Base-by-base conservation (phyloP, 2,888 invertebrate genomes). In the Pseudoips prasinana region DNA sequence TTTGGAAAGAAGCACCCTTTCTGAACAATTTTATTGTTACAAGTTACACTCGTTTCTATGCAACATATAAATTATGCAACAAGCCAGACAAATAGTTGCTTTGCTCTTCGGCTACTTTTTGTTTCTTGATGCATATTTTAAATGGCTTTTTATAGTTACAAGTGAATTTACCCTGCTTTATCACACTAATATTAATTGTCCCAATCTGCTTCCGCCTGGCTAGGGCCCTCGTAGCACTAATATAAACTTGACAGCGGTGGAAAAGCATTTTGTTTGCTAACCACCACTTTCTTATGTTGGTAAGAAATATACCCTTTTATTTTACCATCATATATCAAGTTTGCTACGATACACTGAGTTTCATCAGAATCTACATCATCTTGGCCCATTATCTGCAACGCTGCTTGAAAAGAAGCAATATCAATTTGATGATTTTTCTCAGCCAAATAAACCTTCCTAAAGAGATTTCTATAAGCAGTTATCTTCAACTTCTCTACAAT, bases 221-320 rank as follows among this genome's bases (percentile, higher is more conserved):
- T 36, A 50, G 54, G 48, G 49, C 49, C 54, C 25, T 10, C 49
- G 5, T 23, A 48, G 29, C 33, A 44, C 54, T 68, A 75, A 58
- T 80, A 90, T 51, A 93, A 89, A 49, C 91, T 91, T 46, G 94
- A 93, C 22, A 95, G 77, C 7, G 92, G 85, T 2, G 99, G 99
- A 76, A 99, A 99, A 1, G 99, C 96, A 88, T 97, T 97, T 72
- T 96, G 95, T 77, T 99, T 99, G 64, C 98, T 98, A 25, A 99
- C 95, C 27, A 99, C 99, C 35, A 99, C 91, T 83, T 98, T 98
- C 74, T 98, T 95, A 81, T 99, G 98, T 59, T 96, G 96, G 84
- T 97, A 95, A 0, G 98, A 98, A 66, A 99, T 97, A 78, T 99
- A 99, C 0, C 99, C 99, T 77, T 98, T 98, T 58, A 99, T 97